Evolutionary conservation across 1,140 invertebrate species (phyloP).

Genomic region (Nephotettix cincticeps): DNA sequence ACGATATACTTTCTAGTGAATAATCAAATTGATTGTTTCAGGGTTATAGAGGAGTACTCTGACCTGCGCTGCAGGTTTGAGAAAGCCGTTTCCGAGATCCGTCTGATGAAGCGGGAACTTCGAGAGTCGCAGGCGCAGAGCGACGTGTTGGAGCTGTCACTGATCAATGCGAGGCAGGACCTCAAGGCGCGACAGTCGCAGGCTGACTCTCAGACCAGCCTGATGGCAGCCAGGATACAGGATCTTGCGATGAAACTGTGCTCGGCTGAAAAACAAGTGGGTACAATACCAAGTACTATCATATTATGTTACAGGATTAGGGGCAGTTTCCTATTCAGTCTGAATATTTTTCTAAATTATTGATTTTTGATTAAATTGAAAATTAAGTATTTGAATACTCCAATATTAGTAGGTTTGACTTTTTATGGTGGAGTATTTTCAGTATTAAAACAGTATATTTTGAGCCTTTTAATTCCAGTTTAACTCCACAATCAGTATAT

Average conservation of each 20-base stretch:
- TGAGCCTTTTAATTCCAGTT: too few species aligned
- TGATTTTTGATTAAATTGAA: too few species aligned
- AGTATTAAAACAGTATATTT: too few species aligned
- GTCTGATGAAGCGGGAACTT: conserved; percentile 76
- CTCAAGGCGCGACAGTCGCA: conserved; percentile 65
- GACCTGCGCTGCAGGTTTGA: conserved; percentile 74
- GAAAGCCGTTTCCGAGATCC: conserved; percentile 78
- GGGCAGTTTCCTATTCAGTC: too few species aligned
- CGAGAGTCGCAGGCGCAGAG: conserved; percentile 76
- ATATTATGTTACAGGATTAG: too few species aligned
- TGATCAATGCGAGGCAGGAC: conserved; percentile 71
- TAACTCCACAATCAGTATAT: too few species aligned
- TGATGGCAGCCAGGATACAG: conserved; percentile 82
- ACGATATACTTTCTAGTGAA: too few species aligned
- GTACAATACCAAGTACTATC: too few species aligned
- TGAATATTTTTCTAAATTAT: too few species aligned
- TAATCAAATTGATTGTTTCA: conserved; percentile 42
- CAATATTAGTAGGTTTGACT: too few species aligned
- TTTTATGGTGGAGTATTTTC: too few species aligned
- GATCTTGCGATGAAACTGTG: conserved; percentile 80
- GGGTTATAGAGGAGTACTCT: conserved; percentile 75
- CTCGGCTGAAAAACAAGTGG: conserved; percentile 76
- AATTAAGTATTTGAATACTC: too few species aligned
- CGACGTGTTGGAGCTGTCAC: conserved; percentile 74
- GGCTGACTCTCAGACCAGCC: conserved; percentile 68